phyloP scores from a whole-genome alignment of 2,888 invertebrate species.

The Morinoia aosen region DNA sequence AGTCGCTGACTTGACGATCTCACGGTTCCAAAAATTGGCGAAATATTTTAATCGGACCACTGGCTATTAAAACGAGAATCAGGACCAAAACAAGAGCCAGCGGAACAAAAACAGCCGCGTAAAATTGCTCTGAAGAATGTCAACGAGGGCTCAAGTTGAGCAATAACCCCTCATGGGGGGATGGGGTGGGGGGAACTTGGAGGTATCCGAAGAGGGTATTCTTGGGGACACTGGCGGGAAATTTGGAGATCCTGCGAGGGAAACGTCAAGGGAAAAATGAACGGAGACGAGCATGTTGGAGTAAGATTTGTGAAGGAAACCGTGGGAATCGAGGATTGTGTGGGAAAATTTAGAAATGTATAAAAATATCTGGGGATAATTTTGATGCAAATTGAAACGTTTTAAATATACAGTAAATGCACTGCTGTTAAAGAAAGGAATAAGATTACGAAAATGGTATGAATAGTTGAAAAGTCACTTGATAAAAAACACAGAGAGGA shows the following conservation, averaged over 20 bases:
- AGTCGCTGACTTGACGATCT: neutral
- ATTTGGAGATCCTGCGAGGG: neutral
- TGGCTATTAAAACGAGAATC: constrained; percentile 13
- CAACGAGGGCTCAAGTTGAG: constrained; percentile 25
- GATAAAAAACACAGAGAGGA: no score
- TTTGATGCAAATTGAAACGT: no score
- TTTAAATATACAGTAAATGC: no score
- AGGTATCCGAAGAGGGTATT: neutral
- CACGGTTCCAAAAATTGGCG: neutral
- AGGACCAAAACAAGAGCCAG: neutral
- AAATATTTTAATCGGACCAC: neutral
- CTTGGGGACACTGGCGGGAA: neutral
- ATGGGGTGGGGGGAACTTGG: neutral
- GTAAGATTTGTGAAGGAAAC: neutral
- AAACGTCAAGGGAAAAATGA: neutral
- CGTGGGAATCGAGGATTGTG: neutral
- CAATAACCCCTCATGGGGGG: neutral
- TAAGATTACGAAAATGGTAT: no score
- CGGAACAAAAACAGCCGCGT: neutral
- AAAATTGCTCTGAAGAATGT: constrained; percentile 6
- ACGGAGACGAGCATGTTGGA: neutral
- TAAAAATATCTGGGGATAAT: neutral
- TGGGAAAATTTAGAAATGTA: neutral
- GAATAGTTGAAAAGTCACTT: no score
- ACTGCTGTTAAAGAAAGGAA: no score